Percentiles rank a stretch among this genome's conserved stretches.
Evolutionary conservation across 2,113 vertebrate species (phyloP).

Genomic region (Procapra przewalskii): DNA sequence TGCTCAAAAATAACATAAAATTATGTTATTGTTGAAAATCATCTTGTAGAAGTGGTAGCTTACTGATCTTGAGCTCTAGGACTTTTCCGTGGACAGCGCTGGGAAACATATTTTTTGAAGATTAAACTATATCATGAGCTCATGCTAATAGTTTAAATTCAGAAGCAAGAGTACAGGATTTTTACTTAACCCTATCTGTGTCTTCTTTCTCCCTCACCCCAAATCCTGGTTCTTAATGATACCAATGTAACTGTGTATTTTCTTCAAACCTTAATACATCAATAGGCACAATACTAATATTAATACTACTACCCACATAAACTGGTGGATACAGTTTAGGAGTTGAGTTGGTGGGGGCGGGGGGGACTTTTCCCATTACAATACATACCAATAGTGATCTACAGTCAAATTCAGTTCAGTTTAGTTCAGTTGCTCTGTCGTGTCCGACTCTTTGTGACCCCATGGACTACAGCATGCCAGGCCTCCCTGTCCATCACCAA

Average conservation of each 20-base stretch:
- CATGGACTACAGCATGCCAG: not conserved
- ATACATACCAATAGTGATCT: not conserved
- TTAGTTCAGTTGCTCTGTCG: not conserved
- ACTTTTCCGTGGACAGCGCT: not conserved
- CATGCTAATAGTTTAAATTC: slow-evolving; percentile 3
- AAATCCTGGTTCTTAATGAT: not conserved
- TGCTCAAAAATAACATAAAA: not conserved
- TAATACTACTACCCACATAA: not conserved
- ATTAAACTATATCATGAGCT: not conserved
- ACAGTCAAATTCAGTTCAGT: not conserved
- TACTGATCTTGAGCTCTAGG: not conserved
- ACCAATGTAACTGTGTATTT: not conserved
- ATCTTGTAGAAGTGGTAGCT: not conserved
- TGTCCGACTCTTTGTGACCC: not conserved
- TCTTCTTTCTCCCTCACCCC: not conserved
- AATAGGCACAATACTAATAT: not conserved
- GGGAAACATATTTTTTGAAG: not conserved
- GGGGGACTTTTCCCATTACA: not conserved
- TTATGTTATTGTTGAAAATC: not conserved
- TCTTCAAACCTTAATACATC: not conserved
- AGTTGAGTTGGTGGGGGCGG: not conserved
- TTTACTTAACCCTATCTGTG: not conserved
- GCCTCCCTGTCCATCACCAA: not conserved
- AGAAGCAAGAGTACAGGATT: not conserved
- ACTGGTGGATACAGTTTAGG: slow-evolving; percentile 11